Base-by-base conservation (phyloP, 2,113 vertebrate genomes). In the Brienomyrus brachyistius region DNA sequence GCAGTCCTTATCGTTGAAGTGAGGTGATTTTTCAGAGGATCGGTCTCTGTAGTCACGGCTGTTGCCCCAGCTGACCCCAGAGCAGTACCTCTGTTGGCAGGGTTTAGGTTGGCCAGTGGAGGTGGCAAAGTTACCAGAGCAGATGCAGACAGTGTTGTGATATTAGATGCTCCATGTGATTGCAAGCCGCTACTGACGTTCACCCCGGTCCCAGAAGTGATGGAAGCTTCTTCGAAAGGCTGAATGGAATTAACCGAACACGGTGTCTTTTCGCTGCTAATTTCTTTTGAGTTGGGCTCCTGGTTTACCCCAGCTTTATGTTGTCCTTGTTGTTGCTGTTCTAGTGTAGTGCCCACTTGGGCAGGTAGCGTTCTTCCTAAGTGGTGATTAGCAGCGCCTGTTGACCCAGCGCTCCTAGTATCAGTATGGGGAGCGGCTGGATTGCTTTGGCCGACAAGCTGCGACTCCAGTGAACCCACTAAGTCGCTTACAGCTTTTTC, bases 401-500 rank as follows among this genome's bases (percentile, higher is more conserved):
- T 91, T 19, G 94, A 94, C 88, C 94, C 93, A 90, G 92, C 90
- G 90, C 93, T 93, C 92, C 95, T 94, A 91, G 91, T 95, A 91
- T 94, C 95, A 59, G 94, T 92, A 82, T 93, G 89, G 92, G 93
- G 94, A 8, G 91, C 92, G 74, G 92, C 94, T 56, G 93, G 62
- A 31, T 93, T 93, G 92, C 93, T 94, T 90, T 94, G 95, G 59
- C 95, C 96, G 13, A 95, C 92, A 56, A 97, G 96, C 94, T 97
- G 96, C 77, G 96, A 97, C 94, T 97, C 97, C 93, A 97, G 91
- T 0, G 96, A 97, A 91, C 96, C 96, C 93, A 97, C 97, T 51
- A 97, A 93, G 92, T 97, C 96, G 93, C 96, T 97, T 91, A 97
- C 96, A 62, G 96, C 97, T 93, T 97, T 97, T 91, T 97, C 97